Evolutionary conservation across 2,888 invertebrate genomes (phyloP), one percentile per base, ranked within the genome.

Genomic region (Timema podura): DNA sequence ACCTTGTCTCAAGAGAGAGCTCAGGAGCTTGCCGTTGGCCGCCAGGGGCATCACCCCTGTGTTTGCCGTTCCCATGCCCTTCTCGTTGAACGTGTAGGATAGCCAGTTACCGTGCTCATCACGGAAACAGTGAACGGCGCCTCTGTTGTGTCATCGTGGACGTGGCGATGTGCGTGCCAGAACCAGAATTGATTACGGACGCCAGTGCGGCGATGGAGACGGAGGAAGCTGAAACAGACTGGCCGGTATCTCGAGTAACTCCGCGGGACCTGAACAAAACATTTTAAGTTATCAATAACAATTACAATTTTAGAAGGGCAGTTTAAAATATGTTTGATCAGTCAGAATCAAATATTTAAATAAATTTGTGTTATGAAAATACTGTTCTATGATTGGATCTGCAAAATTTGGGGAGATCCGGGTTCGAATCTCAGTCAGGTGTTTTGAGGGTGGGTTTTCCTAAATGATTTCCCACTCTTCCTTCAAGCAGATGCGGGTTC

Each of bases 21-120:
- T 81, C 5, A 82, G 72, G 10, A 81, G 72, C 74, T 79, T 80
- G 54, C 81, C 79, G 73, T 79, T 78, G 46, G 82, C 82, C 54
- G 81, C 80, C 71, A 74, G 15, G 65, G 72, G 69, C 72, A 68
- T 51, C 70, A 73, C 51, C 67, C 74, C 44, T 68, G 72, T 70
- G 54, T 75, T 74, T 13, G 85, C 84, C 0, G 81, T 79, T 0
- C 87, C 86, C 1, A 85, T 82, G 75, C 89, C 89, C 75, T 90
- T 90, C 76, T 92, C 92, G 76, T 93, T 92, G 79, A 95, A 95
- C 0, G 93, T 92, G 77, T 92, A 92, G 0, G 93, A 91, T 82
- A 92, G 87, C 92, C 93, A 94, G 77, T 92, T 91, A 59, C 93
- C 93, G 76, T 88, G 88, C 78, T 94, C 93, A 77, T 95, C 94